A percentile compares a stretch with the other conserved stretches of the same genome.
These are phyloP conservation scores for Listronotus bonariensis DNA, from an alignment of 1,140 invertebrate species.

Conservation along the genomic window DNA sequence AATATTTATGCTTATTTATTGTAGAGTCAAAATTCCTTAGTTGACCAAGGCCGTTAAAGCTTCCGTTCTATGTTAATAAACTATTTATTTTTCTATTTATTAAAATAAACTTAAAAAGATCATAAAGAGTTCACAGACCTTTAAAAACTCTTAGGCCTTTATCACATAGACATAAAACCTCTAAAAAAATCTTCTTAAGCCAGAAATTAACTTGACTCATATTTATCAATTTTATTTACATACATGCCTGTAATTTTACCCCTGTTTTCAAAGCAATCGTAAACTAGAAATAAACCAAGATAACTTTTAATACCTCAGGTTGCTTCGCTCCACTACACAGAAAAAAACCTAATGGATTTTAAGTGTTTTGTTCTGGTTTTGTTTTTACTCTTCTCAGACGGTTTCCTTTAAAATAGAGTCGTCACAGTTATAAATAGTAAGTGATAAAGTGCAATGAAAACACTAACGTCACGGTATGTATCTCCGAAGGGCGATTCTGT, in stretches of 20 bases:
- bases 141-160: too few species aligned
- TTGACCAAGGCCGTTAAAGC: too few species aligned
- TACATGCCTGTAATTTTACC: constrained; percentile 4
- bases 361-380: constrained; percentile 22
- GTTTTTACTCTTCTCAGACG: constrained; percentile 10
- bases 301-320: constrained; percentile 10
- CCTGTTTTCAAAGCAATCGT: background rate
- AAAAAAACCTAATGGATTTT: constrained; percentile 19
- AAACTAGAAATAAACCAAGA: constrained; percentile 4
- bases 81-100: too few species aligned
- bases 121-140: too few species aligned
- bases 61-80: too few species aligned
- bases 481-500: background rate
- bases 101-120: too few species aligned
- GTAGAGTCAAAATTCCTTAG: too few species aligned
- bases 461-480: background rate
- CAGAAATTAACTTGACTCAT: background rate
- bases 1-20: too few species aligned
- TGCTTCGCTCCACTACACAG: constrained; percentile 2
- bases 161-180: too few species aligned
- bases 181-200: too few species aligned
- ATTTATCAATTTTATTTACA: constrained; percentile 10
- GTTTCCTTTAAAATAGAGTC: constrained; percentile 12
- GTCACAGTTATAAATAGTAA: constrained; percentile 19
- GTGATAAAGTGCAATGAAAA: constrained; percentile 14